Base-by-base conservation (phyloP, 2,797 vertebrate species). In the Hipposideros larvatus region DNA sequence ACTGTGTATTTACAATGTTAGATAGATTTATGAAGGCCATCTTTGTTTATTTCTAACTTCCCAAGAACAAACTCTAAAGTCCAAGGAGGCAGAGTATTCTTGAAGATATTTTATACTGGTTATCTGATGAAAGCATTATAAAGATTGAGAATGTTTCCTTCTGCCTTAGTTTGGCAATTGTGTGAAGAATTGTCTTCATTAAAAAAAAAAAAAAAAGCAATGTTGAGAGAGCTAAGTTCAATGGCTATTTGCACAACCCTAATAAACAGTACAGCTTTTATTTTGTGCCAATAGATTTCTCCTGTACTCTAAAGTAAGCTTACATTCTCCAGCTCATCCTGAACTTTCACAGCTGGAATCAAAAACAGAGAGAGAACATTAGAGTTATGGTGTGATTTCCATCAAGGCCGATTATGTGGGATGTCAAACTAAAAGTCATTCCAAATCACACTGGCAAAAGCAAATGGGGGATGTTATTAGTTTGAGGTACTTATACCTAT, bases 51-150 rank as follows among this genome's bases (percentile, higher is more conserved):
- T 63, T 91, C 91, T 97, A 97, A 97, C 97, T 97, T 96, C 93
- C 95, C 96, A 94, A 93, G 90, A 78, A 13, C 87, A 98, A 97
- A 86, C 94, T 80, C 97, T 97, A 65, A 97, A 97, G 80, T 87
- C 93, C 91, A 94, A 97, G 97, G 94, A 98, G 98, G 91, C 70
- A 93, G 88, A 61, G 73, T 97, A 97, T 97, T 90, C 74, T 95
- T 92, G 63, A 78, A 92, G 93, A 97, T 98, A 97, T 98, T 93
- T 98, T 94, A 96, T 90, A 96, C 63, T 66, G 46, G 96, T 97
- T 98, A 97, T 98, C 97, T 98, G 98, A 97, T 92, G 95, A 94
- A 97, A 97, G 97, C 96, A 97, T 59, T 95, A 92, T 92, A 96
- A 96, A 96, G 92, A 86, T 26, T 91, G 90, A 82, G 97, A 97